phyloP scores from a whole-genome alignment of 2,113 vertebrate genomes.

The Sylvilagus bachmani region DNA sequence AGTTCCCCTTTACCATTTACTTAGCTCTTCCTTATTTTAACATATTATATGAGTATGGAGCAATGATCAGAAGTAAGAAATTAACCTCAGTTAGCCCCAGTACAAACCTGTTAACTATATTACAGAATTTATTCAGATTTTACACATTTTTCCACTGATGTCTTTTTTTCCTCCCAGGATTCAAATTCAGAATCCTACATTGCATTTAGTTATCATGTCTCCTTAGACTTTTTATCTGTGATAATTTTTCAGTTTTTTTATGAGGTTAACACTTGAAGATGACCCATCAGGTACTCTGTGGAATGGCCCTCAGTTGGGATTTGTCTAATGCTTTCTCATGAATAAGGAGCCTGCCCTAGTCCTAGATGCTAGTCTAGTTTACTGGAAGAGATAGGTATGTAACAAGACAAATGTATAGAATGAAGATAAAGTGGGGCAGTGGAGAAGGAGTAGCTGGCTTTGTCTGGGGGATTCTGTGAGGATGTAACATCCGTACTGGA shows the following conservation, averaged over 20 bases:
- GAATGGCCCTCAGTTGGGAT: not conserved
- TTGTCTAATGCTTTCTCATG: not conserved
- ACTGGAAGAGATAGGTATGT: not conserved
- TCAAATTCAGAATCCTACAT: not conserved
- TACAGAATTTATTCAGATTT: constrained; percentile 29
- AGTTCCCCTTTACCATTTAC: not conserved
- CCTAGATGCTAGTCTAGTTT: constrained; percentile 42
- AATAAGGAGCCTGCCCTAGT: not conserved
- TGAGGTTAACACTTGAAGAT: constrained; percentile 12
- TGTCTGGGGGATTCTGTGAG: constrained; percentile 16
- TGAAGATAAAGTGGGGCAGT: not conserved
- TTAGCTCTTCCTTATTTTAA: not conserved
- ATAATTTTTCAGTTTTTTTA: constrained; percentile 1
- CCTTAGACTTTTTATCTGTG: not conserved
- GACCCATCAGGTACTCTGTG: not conserved
- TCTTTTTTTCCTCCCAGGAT: not conserved
- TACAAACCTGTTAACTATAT: not conserved
- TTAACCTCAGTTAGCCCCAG: not conserved
- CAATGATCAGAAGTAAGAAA: constrained; percentile 30
- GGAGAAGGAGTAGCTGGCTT: not conserved
- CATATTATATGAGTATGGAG: not conserved
- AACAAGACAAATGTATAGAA: not conserved
- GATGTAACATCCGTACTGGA: not conserved
- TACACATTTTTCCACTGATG: constrained; percentile 10
- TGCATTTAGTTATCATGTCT: constrained; percentile 3